A percentile compares a stretch with the other conserved stretches of the same genome.
phyloP scores from a whole-genome alignment of 2,888 invertebrate genomes.

The Luffia ferchaultella region DNA sequence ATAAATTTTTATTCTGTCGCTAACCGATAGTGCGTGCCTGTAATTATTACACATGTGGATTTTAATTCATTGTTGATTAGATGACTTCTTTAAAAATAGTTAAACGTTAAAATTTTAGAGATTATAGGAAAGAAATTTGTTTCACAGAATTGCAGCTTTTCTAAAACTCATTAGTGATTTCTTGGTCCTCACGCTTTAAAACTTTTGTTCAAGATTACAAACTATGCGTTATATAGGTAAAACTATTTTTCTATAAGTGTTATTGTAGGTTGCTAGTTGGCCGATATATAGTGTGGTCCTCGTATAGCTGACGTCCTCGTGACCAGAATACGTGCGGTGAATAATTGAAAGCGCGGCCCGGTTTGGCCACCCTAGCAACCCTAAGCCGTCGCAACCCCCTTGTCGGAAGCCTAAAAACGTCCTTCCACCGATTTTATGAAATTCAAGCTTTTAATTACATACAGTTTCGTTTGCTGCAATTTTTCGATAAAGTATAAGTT shows the following conservation, averaged over 20 bases:
- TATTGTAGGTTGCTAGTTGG: conserved; percentile 22
- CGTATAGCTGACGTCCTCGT: conserved; percentile 43
- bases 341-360: conserved; percentile 36
- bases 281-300: conserved; percentile 16
- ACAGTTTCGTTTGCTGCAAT: neutral
- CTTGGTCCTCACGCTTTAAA: no score
- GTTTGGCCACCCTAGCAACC: conserved; percentile 24
- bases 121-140: no score
- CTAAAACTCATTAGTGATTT: no score
- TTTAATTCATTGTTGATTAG: no score
- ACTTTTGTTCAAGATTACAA: no score
- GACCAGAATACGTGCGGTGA: conserved; percentile 57
- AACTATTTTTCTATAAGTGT: conserved; percentile 18
- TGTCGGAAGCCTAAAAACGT: conserved; percentile 18
- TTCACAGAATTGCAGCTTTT: no score
- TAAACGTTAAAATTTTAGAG: no score
- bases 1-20: neutral
- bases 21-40: neutral
- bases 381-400: conserved; percentile 16
- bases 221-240: no score
- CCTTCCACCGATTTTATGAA: neutral
- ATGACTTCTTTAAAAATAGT: no score
- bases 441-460: neutral
- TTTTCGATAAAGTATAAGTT: no score
- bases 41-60: no score